phyloP scores from a whole-genome alignment of 2,888 invertebrate genomes.

The Ectemnius lituratus region DNA sequence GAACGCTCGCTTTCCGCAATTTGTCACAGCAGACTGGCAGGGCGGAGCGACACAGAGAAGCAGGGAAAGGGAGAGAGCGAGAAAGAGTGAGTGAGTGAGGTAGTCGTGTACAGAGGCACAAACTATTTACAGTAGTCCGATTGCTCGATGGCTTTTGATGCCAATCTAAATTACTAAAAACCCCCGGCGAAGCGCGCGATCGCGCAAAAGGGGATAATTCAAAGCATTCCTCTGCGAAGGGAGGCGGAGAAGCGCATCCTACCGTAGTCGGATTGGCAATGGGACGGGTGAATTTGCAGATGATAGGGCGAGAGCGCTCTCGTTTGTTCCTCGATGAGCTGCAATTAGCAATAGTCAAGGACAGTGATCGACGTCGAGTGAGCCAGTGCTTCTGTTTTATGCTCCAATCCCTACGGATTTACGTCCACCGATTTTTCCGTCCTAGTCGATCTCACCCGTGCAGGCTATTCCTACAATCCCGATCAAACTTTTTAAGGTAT shows the following conservation, averaged over 20 bases:
- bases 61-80: no score
- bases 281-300: constrained; percentile 44
- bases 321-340: constrained; percentile 36
- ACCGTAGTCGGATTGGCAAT: constrained; percentile 15
- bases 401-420: no score
- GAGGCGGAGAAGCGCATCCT: background rate
- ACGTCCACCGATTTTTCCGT: no score
- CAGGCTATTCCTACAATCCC: no score
- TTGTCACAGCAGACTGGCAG: no score
- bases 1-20: no score
- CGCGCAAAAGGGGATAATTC: constrained; percentile 40
- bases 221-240: constrained; percentile 14
- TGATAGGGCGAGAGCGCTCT: constrained; percentile 25
- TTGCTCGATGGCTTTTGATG: constrained; percentile 65
- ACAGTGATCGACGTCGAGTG: constrained; percentile 35
- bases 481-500: no score
- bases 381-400: background rate
- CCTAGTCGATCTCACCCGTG: no score
- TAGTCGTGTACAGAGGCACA: no score
- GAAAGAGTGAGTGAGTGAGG: no score
- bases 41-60: no score
- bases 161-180: constrained; percentile 64
- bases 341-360: constrained; percentile 46
- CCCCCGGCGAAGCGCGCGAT: constrained; percentile 22
- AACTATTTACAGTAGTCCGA: constrained; percentile 21